Percentiles rank a stretch among this genome's conserved stretches.
Conservation (phyloP, 2,113 vertebrate genomes). For the Onychostoma macrolepis region DNA sequence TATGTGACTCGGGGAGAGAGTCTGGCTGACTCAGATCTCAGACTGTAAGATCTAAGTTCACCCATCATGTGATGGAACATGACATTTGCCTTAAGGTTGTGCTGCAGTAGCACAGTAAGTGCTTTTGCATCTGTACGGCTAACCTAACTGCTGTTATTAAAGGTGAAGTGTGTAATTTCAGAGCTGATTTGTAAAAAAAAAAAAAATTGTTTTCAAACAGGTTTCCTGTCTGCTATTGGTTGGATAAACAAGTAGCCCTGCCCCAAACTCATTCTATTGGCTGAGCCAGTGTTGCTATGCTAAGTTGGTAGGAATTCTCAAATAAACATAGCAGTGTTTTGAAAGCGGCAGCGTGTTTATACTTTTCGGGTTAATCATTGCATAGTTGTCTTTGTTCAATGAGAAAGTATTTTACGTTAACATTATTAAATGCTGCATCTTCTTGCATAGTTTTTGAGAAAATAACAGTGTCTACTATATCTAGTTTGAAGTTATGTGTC, state of each 20-base stretch:
- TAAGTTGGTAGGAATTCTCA: neutral
- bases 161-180: neutral
- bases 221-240: neutral
- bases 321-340: neutral
- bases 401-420: neutral
- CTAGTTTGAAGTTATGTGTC: neutral
- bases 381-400: neutral
- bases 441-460: neutral
- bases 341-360: neutral
- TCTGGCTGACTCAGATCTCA: slow-evolving; percentile 43
- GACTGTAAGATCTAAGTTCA: slow-evolving; percentile 15
- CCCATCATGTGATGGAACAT: neutral
- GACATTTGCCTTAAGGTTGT: slow-evolving; percentile 8
- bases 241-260: neutral
- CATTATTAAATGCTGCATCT: neutral
- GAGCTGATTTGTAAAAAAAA: neutral
- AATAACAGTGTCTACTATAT: neutral
- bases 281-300: slow-evolving; percentile 1
- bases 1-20: slow-evolving; percentile 31
- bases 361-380: neutral
- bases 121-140: neutral
- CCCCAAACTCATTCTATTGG: neutral
- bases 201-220: neutral
- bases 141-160: neutral
- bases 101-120: neutral